Evolutionary conservation across 2,113 vertebrate species (phyloP).

Genomic region (Sorex fumeus): DNA sequence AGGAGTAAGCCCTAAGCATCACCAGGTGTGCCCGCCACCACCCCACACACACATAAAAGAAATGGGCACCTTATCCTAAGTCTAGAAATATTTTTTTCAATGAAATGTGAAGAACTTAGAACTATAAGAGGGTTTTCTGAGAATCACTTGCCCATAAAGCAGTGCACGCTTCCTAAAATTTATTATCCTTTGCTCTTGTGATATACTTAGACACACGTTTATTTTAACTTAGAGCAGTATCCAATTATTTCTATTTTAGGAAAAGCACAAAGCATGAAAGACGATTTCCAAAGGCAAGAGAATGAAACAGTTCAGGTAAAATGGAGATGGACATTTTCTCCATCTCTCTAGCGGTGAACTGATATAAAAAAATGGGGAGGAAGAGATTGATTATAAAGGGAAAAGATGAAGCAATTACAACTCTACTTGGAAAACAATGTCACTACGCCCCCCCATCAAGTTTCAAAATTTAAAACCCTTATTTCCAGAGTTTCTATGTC

Average conservation of each 20-base stretch:
- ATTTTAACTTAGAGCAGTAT: slow-evolving; percentile 32
- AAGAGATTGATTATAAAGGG: not conserved
- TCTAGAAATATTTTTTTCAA: not conserved
- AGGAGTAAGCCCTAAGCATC: too few relatives aligned
- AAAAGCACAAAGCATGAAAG: slow-evolving; percentile 61
- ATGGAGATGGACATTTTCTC: not conserved
- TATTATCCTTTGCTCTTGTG: slow-evolving; percentile 48
- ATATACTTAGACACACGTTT: slow-evolving; percentile 55
- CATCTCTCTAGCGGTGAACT: slow-evolving; percentile 12
- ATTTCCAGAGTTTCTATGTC: slow-evolving; percentile 3
- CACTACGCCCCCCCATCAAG: not conserved
- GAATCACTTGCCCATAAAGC: not conserved
- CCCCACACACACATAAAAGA: not conserved
- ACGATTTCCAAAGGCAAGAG: slow-evolving; percentile 70
- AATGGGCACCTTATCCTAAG: not conserved
- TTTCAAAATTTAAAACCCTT: slow-evolving; percentile 10
- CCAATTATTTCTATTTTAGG: slow-evolving; percentile 77
- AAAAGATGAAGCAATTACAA: not conserved
- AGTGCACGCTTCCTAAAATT: not conserved
- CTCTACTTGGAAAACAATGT: slow-evolving; percentile 18
- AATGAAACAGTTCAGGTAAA: slow-evolving; percentile 32
- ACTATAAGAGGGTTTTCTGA: too few relatives aligned
- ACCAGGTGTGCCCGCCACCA: too few relatives aligned
- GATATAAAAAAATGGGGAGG: slow-evolving; percentile 12
- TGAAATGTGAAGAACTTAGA: not conserved